Conservation (phyloP, 2,888 invertebrate genomes). For the Lymantria monacha region DNA sequence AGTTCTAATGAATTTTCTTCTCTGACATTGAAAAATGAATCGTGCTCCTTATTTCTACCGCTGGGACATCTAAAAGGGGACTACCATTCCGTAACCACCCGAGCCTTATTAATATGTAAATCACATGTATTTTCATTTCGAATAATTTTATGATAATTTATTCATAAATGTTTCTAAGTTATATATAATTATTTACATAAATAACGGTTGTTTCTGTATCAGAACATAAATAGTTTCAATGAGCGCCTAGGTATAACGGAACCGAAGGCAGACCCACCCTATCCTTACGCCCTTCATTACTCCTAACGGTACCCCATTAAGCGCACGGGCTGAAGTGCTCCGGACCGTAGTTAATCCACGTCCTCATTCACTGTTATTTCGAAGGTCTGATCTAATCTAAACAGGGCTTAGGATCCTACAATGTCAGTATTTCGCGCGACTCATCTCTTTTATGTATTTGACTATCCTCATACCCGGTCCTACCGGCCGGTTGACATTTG, state of each 20-base stretch:
- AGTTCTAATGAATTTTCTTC: constrained; percentile 82
- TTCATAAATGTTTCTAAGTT: not conserved
- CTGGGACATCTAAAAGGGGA: constrained; percentile 55
- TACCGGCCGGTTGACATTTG: constrained; percentile 63
- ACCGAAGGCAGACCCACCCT: constrained; percentile 41
- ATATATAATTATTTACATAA: not conserved
- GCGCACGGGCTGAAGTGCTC: constrained; percentile 78
- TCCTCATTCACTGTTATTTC: constrained; percentile 83
- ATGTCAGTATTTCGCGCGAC: constrained; percentile 77
- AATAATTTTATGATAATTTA: constrained; percentile 2
- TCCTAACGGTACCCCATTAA: constrained; percentile 78
- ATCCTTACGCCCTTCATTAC: constrained; percentile 74
- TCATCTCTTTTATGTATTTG: constrained; percentile 80
- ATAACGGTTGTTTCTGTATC: constrained; percentile 25
- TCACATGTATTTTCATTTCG: constrained; percentile 5
- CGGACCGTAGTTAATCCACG: constrained; percentile 82
- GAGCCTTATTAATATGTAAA: constrained; percentile 36
- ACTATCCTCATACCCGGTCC: constrained; percentile 66
- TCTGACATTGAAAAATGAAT: constrained; percentile 81
- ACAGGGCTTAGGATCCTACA: constrained; percentile 80
- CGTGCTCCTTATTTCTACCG: constrained; percentile 62
- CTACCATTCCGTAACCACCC: constrained; percentile 28
- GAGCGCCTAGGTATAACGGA: constrained; percentile 45
- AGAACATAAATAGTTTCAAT: constrained; percentile 46
- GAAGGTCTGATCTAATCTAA: constrained; percentile 83